Percentiles rank a stretch among this genome's conserved stretches.
These are phyloP conservation scores for Anthopleura sola DNA, from an alignment of 64 coral and sea anemone genomes.

Conservation along the genomic window DNA sequence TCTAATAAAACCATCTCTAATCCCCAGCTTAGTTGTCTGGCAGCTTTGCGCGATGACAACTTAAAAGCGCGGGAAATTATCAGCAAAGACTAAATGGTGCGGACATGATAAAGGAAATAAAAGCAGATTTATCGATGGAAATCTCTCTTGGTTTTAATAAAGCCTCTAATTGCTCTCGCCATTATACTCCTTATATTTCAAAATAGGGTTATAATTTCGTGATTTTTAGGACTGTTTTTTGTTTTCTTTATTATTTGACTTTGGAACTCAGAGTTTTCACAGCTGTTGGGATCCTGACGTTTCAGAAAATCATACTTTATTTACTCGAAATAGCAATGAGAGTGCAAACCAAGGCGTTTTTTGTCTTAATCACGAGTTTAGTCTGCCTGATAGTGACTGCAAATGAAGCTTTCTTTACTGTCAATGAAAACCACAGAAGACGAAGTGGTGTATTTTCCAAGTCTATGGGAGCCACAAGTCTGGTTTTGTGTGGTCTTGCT, in stretches of 20 bases:
- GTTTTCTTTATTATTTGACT: not conserved
- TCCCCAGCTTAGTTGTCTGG: not conserved
- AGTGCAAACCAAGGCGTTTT: not conserved
- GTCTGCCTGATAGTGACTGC: not conserved
- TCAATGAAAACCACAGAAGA: constrained; percentile 2
- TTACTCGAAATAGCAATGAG: not conserved
- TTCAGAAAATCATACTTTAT: not conserved
- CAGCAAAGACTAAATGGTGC: not conserved
- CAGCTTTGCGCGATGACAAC: not conserved
- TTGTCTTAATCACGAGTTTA: not conserved
- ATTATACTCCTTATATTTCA: not conserved
- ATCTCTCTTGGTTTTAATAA: not conserved
- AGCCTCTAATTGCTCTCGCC: not conserved
- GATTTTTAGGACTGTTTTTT: not conserved
- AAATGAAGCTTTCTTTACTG: not conserved
- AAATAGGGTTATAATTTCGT: not conserved
- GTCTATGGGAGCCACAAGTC: not conserved
- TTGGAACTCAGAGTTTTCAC: not conserved
- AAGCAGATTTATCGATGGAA: not conserved
- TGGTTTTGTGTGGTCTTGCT: constrained; percentile 22
- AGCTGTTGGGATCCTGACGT: not conserved
- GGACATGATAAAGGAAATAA: not conserved
- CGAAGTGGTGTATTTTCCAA: not conserved
- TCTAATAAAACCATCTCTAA: not conserved
- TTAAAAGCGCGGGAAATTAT: not conserved